A percentile compares a stretch with the other conserved stretches of the same genome.
Evolutionary conservation across 2,888 invertebrate species (phyloP).

Genomic region (Siphlonurus alternatus): DNA sequence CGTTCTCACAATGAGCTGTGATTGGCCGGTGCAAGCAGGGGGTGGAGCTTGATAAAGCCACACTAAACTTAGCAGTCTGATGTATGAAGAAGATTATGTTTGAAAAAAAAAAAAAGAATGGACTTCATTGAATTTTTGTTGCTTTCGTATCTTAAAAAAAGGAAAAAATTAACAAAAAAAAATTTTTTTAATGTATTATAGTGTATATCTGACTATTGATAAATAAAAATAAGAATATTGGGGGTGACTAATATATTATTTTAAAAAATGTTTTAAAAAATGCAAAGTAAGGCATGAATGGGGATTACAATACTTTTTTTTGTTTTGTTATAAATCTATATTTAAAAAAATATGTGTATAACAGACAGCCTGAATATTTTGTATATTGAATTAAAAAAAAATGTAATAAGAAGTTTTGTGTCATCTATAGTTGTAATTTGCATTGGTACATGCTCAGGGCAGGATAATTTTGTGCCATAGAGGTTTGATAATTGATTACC

Average conservation of each 20-base stretch:
- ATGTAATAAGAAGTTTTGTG: not conserved
- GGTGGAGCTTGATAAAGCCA: not conserved
- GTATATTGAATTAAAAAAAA: not conserved
- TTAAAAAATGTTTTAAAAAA: too few relatives aligned
- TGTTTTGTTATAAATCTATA: too few relatives aligned
- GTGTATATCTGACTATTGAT: not conserved
- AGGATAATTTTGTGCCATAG: conserved; percentile 9
- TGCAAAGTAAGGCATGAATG: too few relatives aligned
- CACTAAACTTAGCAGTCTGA: not conserved
- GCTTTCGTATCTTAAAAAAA: not conserved
- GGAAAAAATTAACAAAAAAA: conserved; percentile 1
- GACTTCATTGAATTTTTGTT: not conserved
- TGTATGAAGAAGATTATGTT: not conserved
- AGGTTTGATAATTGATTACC: not conserved
- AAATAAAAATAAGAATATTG: not conserved
- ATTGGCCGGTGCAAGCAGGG: not conserved
- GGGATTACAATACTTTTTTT: too few relatives aligned
- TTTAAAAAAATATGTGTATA: not conserved
- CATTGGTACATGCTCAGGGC: conserved; percentile 9
- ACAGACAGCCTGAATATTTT: not conserved
- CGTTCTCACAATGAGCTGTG: not conserved
- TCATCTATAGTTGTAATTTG: not conserved
- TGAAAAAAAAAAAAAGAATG: not conserved
- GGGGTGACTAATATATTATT: not conserved
- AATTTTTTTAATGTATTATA: not conserved